Conservation (phyloP, 2,113 vertebrate genomes). For the Carlito syrichta region DNA sequence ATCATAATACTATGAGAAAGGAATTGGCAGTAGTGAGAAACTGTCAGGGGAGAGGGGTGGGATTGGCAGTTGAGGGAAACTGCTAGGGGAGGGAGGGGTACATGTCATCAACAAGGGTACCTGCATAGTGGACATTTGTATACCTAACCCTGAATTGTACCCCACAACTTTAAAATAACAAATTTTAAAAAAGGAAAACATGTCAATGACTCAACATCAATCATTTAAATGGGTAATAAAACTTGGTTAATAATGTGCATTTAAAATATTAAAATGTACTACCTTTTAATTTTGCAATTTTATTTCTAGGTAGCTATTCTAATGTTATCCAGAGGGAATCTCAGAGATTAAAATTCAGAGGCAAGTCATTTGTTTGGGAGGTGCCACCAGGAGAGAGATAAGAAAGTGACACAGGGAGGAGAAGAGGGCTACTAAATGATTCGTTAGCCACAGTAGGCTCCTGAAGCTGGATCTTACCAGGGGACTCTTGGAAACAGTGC, state of each 20-base stretch:
- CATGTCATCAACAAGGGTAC: too few species aligned
- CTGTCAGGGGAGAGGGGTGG: too few species aligned
- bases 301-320: not conserved
- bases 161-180: too few species aligned
- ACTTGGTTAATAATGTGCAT: not conserved
- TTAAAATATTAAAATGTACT: not conserved
- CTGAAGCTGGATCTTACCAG: not conserved
- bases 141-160: too few species aligned
- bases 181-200: too few species aligned
- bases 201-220: not conserved
- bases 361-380: not conserved
- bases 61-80: too few species aligned
- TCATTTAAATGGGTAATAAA: not conserved
- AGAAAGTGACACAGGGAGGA: accelerated
- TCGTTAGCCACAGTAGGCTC: not conserved
- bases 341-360: conserved; percentile 27
- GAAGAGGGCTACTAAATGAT: not conserved
- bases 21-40: too few species aligned
- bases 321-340: not conserved
- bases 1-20: too few species aligned
- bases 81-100: too few species aligned
- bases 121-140: too few species aligned
- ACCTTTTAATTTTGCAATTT: not conserved
- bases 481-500: not conserved
- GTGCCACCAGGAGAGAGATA: not conserved